A percentile compares a stretch with the other conserved stretches of the same genome.
phyloP scores from a whole-genome alignment of 2,113 vertebrate species.

The Reinhardtius hippoglossoides region DNA sequence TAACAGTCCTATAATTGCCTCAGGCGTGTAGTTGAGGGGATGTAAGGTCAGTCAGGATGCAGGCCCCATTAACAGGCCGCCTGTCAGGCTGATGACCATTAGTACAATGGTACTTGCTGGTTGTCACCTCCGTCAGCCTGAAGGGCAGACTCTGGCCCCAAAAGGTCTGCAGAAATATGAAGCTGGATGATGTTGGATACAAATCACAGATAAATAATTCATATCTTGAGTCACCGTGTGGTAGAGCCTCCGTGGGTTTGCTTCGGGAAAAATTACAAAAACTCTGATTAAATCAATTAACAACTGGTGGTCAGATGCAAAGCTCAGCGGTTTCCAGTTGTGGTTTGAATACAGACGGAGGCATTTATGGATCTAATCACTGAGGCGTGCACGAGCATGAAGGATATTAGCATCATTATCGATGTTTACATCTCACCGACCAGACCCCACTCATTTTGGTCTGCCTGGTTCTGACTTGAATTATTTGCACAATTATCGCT shows the following conservation, averaged over 20 bases:
- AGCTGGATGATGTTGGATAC: constrained; percentile 21
- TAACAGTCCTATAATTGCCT: constrained; percentile 48
- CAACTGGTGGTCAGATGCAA: neutral
- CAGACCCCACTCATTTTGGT: no score
- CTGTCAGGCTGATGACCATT: constrained; percentile 62
- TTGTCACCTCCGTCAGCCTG: constrained; percentile 40
- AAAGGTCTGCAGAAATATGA: constrained; percentile 25
- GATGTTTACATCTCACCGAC: neutral
- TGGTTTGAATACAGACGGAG: constrained; percentile 26
- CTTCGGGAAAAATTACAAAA: neutral
- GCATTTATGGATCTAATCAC: constrained; percentile 38
- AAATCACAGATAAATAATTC: constrained; percentile 26
- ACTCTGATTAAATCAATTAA: constrained; percentile 6
- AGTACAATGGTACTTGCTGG: constrained; percentile 28
- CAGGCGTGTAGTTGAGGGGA: constrained; percentile 16
- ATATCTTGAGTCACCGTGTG: neutral
- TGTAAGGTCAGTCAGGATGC: constrained; percentile 41
- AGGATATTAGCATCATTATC: constrained; percentile 23
- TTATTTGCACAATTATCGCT: constrained; percentile 30
- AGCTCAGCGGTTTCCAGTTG: constrained; percentile 24
- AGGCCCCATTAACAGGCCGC: constrained; percentile 32
- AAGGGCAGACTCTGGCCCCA: constrained; percentile 18
- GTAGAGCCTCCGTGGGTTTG: neutral
- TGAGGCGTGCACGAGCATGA: neutral
- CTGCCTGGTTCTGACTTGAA: neutral